Conservation (phyloP, 2,888 invertebrate genomes). For the Drosophila suboccidentalis region DNA sequence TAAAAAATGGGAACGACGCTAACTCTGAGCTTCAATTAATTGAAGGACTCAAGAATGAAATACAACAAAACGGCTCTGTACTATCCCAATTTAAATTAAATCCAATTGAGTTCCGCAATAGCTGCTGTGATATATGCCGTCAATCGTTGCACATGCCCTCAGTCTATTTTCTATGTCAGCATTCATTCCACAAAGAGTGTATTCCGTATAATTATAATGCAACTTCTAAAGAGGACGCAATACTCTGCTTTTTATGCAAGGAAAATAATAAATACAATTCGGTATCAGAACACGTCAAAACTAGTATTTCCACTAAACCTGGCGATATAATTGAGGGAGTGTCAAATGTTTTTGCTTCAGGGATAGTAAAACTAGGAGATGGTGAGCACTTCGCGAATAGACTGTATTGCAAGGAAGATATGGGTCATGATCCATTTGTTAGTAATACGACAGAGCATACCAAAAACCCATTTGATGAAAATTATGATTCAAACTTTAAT, state of each 20-base stretch:
- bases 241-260: constrained; percentile 31
- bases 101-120: constrained; percentile 77
- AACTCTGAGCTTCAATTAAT: constrained; percentile 36
- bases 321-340: constrained; percentile 23
- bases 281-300: not conserved
- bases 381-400: not conserved
- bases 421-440: not conserved
- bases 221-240: constrained; percentile 2
- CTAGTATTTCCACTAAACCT: not conserved
- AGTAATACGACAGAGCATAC: not conserved
- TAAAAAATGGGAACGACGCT: constrained; percentile 7
- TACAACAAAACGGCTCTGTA: constrained; percentile 20
- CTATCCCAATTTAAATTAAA: constrained; percentile 44
- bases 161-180: constrained; percentile 74
- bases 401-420: not conserved
- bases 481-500: constrained; percentile 40
- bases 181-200: constrained; percentile 75
- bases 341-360: constrained; percentile 35
- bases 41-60: constrained; percentile 34
- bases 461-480: constrained; percentile 38
- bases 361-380: constrained; percentile 13
- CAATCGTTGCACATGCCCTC: constrained; percentile 59
- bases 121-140: constrained; percentile 67
- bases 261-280: constrained; percentile 7
- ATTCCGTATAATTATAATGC: constrained; percentile 34